Evolutionary conservation across 2,113 vertebrate genomes (phyloP), one percentile per base, ranked within the genome.

Genomic region (Anguilla rostrata): DNA sequence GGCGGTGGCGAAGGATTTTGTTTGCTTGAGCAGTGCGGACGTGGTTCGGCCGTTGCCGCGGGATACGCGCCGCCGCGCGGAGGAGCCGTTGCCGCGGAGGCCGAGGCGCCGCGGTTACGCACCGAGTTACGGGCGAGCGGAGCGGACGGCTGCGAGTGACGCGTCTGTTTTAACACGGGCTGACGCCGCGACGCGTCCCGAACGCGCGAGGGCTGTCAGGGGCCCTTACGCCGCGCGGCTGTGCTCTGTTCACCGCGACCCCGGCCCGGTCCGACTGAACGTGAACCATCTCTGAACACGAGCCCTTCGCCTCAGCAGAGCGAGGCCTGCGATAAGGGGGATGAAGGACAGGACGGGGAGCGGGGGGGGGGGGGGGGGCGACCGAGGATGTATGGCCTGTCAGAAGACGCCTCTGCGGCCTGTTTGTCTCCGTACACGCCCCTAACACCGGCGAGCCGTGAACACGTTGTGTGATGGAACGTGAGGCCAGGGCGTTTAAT

Each of bases 351-450:
- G 43, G 43, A 2, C 43, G 43, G 43, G 4, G 5, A 46, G n/a
- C 56, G 56, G 56, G 56, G 43, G 43, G 5, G 43, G 43, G 4
- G 5, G 8, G n/a, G 9, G 56, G 56, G 56, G 29, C 34, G 34
- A 34, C 34, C 22, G 57, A 84, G 81, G 86, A 84, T 87, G 78
- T 86, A 87, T 88, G 49, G 81, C 34, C 89, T 63, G 81, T 87
- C 63, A 60, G 15, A 26, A 81, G 43, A 39, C 18, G 39, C 56
- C 46, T 11, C 79, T 82, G 40, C 29, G n/a, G 86, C 79, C 40
- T 75, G 85, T 84, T 85, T 84, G 83, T 86, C 60, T 84, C 88
- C 63, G 29, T 80, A 63, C 80, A 53, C 75, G 34, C 29, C 41
- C n/a, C 20, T 71, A 81, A 81, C 53, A 63, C 22, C 81, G 80